phyloP scores from a whole-genome alignment of 1,140 invertebrate species.

The Drosophila kepulauana region DNA sequence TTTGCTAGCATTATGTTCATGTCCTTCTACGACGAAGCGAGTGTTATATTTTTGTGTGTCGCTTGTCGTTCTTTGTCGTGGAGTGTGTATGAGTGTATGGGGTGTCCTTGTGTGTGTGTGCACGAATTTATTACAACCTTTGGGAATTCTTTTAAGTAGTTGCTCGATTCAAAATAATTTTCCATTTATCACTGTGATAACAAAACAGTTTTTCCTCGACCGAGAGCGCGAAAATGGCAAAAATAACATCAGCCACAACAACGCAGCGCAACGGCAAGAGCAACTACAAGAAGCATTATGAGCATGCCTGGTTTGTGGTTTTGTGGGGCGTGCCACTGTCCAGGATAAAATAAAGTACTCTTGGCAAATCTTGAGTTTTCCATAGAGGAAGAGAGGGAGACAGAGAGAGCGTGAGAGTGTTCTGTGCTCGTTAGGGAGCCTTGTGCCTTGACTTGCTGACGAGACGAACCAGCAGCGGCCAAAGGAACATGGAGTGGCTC shows the following conservation, averaged over 20 bases:
- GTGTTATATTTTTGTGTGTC: constrained; percentile 13
- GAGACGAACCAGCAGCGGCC: not conserved
- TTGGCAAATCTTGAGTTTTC: constrained; percentile 67
- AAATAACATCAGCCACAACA: constrained; percentile 68
- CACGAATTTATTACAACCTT: constrained; percentile 82
- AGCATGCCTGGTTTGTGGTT: constrained; percentile 38
- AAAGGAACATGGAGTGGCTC: constrained; percentile 13
- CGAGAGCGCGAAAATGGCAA: constrained; percentile 74
- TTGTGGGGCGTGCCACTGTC: constrained; percentile 61
- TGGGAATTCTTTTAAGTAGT: constrained; percentile 84
- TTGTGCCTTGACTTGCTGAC: constrained; percentile 31
- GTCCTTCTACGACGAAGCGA: constrained; percentile 39
- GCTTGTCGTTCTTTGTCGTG: not conserved
- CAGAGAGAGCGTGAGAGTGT: constrained; percentile 29
- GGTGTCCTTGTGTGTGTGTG: constrained; percentile 51
- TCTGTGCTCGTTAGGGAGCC: constrained; percentile 63
- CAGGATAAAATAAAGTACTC: constrained; percentile 75
- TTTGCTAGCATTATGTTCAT: constrained; percentile 60
- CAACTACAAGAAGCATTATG: constrained; percentile 56
- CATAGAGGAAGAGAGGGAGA: constrained; percentile 55
- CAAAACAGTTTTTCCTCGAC: constrained; percentile 74
- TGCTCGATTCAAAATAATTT: constrained; percentile 84
- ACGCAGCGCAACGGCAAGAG: constrained; percentile 28
- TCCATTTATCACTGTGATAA: constrained; percentile 84
- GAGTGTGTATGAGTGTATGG: constrained; percentile 18